Conservation (phyloP, 2,888 invertebrate genomes). For the Taenaris catops region DNA sequence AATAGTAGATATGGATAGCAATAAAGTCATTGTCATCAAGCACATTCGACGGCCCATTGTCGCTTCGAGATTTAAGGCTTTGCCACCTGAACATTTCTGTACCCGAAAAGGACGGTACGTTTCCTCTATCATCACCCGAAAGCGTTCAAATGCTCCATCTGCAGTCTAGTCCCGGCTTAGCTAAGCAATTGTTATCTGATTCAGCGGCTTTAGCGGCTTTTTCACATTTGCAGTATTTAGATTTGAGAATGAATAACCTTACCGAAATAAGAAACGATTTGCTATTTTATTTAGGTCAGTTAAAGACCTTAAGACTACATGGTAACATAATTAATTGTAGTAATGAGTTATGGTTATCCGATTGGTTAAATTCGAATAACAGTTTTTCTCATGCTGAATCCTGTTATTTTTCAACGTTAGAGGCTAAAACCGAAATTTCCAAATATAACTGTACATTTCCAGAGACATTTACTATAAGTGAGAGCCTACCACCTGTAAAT, state of each 20-base stretch:
- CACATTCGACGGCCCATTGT: slow-evolving; percentile 83
- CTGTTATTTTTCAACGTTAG: slow-evolving; percentile 66
- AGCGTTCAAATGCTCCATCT: slow-evolving; percentile 87
- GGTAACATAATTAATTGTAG: slow-evolving; percentile 87
- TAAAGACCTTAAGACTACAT: slow-evolving; percentile 82
- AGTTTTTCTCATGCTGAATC: slow-evolving; percentile 54
- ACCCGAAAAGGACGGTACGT: slow-evolving; percentile 82
- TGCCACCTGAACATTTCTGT: slow-evolving; percentile 81
- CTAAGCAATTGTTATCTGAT: slow-evolving; percentile 84
- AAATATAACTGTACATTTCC: slow-evolving; percentile 73
- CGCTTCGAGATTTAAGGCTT: slow-evolving; percentile 84
- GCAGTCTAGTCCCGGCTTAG: slow-evolving; percentile 85
- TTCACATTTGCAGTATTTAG: slow-evolving; percentile 84
- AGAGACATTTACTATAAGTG: slow-evolving; percentile 72
- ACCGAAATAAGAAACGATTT: slow-evolving; percentile 81
- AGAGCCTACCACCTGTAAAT: slow-evolving; percentile 70
- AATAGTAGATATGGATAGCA: too few species aligned
- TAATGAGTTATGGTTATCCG: slow-evolving; percentile 82
- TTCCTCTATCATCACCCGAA: slow-evolving; percentile 85
- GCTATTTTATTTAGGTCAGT: slow-evolving; percentile 83
- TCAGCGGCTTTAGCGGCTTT: slow-evolving; percentile 86
- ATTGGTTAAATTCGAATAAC: slow-evolving; percentile 82
- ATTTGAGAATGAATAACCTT: slow-evolving; percentile 84
- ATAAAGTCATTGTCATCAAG: slow-evolving; percentile 82
- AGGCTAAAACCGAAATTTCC: slow-evolving; percentile 59